These are phyloP conservation scores for Drosophila anomelani DNA, from an alignment of 2,888 invertebrate species.

Conservation along the genomic window DNA sequence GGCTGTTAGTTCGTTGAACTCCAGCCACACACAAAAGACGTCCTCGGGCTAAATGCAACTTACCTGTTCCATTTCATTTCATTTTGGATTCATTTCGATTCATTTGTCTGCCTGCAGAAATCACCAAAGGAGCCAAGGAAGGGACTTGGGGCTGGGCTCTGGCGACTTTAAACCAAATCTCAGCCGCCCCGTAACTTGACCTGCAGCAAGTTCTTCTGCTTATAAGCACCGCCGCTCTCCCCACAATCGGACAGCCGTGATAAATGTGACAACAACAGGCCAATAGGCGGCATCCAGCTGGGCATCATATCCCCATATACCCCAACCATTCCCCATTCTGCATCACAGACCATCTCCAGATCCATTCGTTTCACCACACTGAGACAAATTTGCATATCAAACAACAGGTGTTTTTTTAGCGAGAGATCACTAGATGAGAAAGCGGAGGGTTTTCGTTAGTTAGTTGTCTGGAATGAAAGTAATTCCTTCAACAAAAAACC, in stretches of 20 bases:
- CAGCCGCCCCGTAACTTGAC: constrained; percentile 60
- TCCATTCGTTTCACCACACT: constrained; percentile 25
- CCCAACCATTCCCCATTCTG: constrained; percentile 11
- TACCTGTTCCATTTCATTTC: constrained; percentile 54
- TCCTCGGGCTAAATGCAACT: constrained; percentile 41
- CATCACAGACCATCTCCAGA: constrained; percentile 17
- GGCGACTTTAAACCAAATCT: constrained; percentile 52
- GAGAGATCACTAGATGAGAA: background rate
- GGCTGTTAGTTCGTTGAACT: constrained; percentile 49
- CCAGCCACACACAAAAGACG: constrained; percentile 17
- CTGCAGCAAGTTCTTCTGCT: constrained; percentile 59
- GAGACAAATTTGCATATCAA: background rate
- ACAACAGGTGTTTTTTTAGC: background rate
- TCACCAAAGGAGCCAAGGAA: constrained; percentile 6
- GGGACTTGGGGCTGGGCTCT: constrained; percentile 16
- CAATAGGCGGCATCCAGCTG: constrained; percentile 51
- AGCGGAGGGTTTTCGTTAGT: too few species aligned
- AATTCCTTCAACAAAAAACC: background rate
- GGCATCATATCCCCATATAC: constrained; percentile 18
- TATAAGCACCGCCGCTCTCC: constrained; percentile 14
- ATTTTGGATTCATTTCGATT: constrained; percentile 38
- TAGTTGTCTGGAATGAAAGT: background rate
- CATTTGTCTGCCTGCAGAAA: constrained; percentile 32
- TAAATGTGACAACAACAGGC: constrained; percentile 71
- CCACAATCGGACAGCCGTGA: constrained; percentile 64